Conservation (phyloP, 2,888 invertebrate species). For the Ectemnius lituratus region DNA sequence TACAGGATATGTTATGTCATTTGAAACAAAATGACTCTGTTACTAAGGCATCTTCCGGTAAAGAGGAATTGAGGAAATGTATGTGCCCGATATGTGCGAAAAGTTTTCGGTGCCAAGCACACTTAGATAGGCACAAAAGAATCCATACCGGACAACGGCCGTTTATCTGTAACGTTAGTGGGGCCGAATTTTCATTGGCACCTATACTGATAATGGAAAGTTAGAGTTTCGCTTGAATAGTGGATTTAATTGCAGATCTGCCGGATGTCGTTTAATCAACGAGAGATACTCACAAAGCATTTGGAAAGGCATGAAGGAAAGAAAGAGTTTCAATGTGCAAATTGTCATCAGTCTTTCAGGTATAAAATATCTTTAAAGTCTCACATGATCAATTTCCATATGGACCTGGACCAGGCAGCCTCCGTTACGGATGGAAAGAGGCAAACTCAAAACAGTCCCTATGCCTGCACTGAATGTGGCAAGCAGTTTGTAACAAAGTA, state of each 20-base stretch:
- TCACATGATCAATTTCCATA: slow-evolving; percentile 72
- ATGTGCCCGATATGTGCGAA: slow-evolving; percentile 78
- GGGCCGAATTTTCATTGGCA: not conserved
- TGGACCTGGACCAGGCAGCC: slow-evolving; percentile 53
- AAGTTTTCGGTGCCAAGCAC: slow-evolving; percentile 80
- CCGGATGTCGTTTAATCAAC: slow-evolving; percentile 73
- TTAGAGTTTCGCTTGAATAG: not conserved
- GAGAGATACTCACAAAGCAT: slow-evolving; percentile 72
- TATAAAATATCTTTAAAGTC: slow-evolving; percentile 73
- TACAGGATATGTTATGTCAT: slow-evolving; percentile 70
- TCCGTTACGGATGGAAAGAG: slow-evolving; percentile 32
- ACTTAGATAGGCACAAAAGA: slow-evolving; percentile 80
- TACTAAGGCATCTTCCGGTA: slow-evolving; percentile 26
- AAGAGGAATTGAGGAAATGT: slow-evolving; percentile 53
- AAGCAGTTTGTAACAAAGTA: slow-evolving; percentile 74
- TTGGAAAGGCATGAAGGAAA: slow-evolving; percentile 71
- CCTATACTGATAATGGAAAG: no score
- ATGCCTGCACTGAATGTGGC: slow-evolving; percentile 69
- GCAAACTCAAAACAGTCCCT: slow-evolving; percentile 36
- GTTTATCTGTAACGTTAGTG: slow-evolving; percentile 79
- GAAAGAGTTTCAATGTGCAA: slow-evolving; percentile 70
- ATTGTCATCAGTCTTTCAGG: slow-evolving; percentile 73
- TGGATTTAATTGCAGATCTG: slow-evolving; percentile 65
- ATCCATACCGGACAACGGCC: slow-evolving; percentile 81
- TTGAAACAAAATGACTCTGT: slow-evolving; percentile 67